phyloP scores from a whole-genome alignment of 2,888 invertebrate genomes.

The Epsilonema sp. region DNA sequence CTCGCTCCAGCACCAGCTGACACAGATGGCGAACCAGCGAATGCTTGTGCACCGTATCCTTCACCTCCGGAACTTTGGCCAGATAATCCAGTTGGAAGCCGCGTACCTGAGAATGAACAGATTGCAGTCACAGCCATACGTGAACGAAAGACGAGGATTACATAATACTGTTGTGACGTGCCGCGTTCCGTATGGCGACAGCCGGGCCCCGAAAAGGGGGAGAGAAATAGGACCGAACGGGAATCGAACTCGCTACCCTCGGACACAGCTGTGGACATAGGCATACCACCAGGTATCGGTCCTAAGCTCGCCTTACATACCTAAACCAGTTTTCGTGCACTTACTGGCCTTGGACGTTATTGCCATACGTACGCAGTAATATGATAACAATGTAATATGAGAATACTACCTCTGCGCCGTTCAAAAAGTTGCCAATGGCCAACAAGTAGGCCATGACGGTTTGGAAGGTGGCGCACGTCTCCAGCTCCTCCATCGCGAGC shows the following conservation, averaged over 20 bases:
- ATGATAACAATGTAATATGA: too few species aligned
- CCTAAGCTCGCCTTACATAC: too few species aligned
- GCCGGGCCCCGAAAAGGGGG: too few species aligned
- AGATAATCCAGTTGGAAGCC: constrained; percentile 95
- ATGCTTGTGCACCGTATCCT: constrained; percentile 93
- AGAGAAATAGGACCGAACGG: too few species aligned
- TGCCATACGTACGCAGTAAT: too few species aligned
- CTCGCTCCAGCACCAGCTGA: constrained; percentile 88
- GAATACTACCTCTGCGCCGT: constrained; percentile 49
- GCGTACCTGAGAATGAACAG: constrained; percentile 61
- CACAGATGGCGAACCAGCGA: constrained; percentile 88
- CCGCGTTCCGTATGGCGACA: too few species aligned
- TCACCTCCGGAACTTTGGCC: constrained; percentile 52
- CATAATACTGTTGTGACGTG: too few species aligned
- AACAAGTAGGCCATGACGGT: constrained; percentile 77
- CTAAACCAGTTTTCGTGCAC: too few species aligned
- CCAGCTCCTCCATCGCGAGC: constrained; percentile 75
- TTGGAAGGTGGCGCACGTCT: constrained; percentile 77
- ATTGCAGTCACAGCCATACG: background rate
- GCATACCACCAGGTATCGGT: too few species aligned
- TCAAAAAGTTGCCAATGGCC: constrained; percentile 85
- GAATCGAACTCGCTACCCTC: too few species aligned
- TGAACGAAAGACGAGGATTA: background rate
- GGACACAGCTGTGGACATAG: too few species aligned
- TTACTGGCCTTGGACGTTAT: too few species aligned